Evolutionary conservation across 1,140 invertebrate genomes (phyloP).

Genomic region (Araneus ventricosus): DNA sequence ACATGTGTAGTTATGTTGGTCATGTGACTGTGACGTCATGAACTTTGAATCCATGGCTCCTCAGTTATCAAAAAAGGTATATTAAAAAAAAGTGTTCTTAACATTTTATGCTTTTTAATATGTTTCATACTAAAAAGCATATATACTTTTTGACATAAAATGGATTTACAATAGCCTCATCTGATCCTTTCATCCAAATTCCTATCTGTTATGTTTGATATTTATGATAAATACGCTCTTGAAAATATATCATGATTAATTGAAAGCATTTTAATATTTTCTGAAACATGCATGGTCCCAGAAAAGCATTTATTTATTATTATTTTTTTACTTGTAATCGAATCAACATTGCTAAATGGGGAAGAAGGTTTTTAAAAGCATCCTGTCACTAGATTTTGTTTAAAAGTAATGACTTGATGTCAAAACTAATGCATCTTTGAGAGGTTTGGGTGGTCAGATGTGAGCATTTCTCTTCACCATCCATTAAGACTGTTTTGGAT

Average conservation of each 20-base stretch:
- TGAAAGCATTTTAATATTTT: conserved; percentile 9
- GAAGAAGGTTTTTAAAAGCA: conserved; percentile 26
- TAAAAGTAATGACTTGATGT: conserved; percentile 10
- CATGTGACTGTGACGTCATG: too few relatives aligned
- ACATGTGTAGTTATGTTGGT: too few relatives aligned
- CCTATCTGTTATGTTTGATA: background rate
- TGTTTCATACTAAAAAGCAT: too few relatives aligned
- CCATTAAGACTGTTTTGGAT: background rate
- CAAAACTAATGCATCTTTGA: conserved; percentile 18
- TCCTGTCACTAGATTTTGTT: background rate
- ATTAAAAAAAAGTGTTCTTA: too few relatives aligned
- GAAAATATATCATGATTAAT: conserved; percentile 1
- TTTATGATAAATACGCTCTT: background rate
- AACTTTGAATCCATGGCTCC: too few relatives aligned
- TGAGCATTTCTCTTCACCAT: background rate
- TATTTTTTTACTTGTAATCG: conserved; percentile 1
- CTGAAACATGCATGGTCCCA: background rate
- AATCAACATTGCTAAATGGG: conserved; percentile 19
- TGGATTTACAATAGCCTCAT: too few relatives aligned
- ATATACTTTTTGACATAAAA: too few relatives aligned
- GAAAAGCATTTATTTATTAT: background rate
- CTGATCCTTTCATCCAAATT: too few relatives aligned
- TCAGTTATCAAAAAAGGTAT: too few relatives aligned
- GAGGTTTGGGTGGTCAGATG: background rate
- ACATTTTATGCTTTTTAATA: too few relatives aligned